Base-by-base conservation (phyloP, 2,797 vertebrate species). In the Apogon talboti region DNA sequence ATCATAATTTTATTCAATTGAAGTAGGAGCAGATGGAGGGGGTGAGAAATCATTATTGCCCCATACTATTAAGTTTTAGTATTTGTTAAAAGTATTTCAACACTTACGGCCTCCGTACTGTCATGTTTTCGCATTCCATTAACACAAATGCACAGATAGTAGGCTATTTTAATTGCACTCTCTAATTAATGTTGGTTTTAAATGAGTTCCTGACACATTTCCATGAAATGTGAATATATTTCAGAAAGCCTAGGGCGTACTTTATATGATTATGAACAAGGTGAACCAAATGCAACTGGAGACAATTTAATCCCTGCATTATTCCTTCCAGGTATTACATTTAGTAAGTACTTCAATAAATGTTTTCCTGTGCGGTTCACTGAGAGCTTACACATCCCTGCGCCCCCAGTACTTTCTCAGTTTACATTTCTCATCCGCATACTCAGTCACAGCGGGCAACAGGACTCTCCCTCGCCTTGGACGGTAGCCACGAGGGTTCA, bases 331-430 rank as follows among this genome's bases (percentile, higher is more conserved):
- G 82, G 83, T 75, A 71, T 84, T 83, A 33, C 60, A 69, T 78
- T 82, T 44, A 59, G 76, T 76, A 71, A 84, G 76, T 78, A 63
- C 72, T 50, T 68, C 74, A 83, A 64, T 84, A 79, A 86, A 87
- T 76, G 77, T 76, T 75, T 83, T 82, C 42, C 43, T 70, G 51
- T 73, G 63, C n/a, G 74, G 58, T 73, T 43, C 30, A 48, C 45
- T 73, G 76, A 81, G 75, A 71, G 81, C 74, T 79, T 50, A 64
- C 79, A 83, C 84, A 87, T 86, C 85, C 68, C 68, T 53, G 78
- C 60, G 77, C 79, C 88, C 85, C 81, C 81, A 87, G 75, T 69
- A 84, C 89, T 90, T 91, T 89, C 81, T 90, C 88, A 87, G 86
- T 91, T 91, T 91, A 77, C 88, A 85, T 91, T 91, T 82, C 87